A percentile compares a stretch with the other conserved stretches of the same genome.
Evolutionary conservation across 1,140 invertebrate genomes (phyloP).

Genomic region (Halictus rubicundus): DNA sequence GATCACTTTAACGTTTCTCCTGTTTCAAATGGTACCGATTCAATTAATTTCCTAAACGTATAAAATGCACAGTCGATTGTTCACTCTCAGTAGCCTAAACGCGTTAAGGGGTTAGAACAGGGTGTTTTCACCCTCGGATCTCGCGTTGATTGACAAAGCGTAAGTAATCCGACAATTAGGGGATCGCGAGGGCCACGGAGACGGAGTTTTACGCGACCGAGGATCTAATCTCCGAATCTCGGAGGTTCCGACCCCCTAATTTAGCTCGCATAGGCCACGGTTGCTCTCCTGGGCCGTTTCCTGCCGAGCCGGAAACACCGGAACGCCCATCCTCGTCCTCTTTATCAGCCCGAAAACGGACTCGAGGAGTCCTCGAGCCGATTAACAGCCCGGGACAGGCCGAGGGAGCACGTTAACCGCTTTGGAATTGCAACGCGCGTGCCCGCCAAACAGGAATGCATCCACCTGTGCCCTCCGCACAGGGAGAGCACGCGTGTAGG

Average conservation of each 20-base stretch:
- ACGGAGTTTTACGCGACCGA: no score
- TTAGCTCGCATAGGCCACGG: not conserved
- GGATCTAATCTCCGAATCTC: slow-evolving; percentile 41
- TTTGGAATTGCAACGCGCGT: slow-evolving; percentile 40
- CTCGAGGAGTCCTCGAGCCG: slow-evolving; percentile 46
- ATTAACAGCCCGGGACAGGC: slow-evolving; percentile 35
- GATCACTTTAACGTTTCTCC: no score
- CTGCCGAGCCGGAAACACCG: slow-evolving; percentile 31
- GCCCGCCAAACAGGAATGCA: slow-evolving; percentile 10
- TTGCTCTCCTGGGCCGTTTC: slow-evolving; percentile 25
- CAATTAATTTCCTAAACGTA: no score
- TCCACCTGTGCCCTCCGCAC: slow-evolving; percentile 35
- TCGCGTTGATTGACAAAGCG: no score
- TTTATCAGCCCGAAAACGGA: slow-evolving; percentile 33
- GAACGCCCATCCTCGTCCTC: slow-evolving; percentile 38
- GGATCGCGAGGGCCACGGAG: no score
- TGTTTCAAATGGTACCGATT: no score
- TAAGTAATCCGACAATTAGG: no score
- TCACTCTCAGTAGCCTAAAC: no score
- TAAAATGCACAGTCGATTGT: no score
- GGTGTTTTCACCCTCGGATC: no score
- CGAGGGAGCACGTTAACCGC: slow-evolving; percentile 40
- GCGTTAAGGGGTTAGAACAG: no score
- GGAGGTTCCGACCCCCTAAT: not conserved
- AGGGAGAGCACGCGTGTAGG: slow-evolving; percentile 20